Conservation (phyloP, 2,113 vertebrate genomes). For the Piaya cayana region DNA sequence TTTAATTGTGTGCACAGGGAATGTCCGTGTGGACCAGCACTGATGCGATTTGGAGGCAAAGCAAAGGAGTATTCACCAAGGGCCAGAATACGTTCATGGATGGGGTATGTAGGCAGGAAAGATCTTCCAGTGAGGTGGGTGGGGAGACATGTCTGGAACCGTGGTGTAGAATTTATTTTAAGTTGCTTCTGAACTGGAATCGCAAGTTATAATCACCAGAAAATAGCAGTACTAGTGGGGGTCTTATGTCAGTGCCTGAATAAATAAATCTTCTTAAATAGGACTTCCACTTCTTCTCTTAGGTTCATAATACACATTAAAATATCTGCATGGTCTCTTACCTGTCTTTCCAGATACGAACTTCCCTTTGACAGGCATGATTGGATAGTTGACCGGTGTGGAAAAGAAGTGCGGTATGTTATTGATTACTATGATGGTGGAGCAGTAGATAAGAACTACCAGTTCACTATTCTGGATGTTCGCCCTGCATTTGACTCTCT, state of each 20-base stretch:
- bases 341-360: conserved; percentile 82
- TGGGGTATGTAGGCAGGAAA: conserved; percentile 83
- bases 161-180: neutral
- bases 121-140: neutral
- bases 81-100: conserved; percentile 91
- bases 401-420: conserved; percentile 90
- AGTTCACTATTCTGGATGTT: conserved; percentile 93
- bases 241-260: neutral
- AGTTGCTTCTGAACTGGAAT: neutral
- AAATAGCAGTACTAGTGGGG: neutral
- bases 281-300: neutral
- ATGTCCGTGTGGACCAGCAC: conserved; percentile 89
- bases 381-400: conserved; percentile 94
- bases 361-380: conserved; percentile 94
- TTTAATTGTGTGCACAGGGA: conserved; percentile 78
- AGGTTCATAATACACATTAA: neutral
- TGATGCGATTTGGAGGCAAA: conserved; percentile 93
- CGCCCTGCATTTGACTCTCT: conserved; percentile 91
- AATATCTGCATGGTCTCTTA: fast-evolving
- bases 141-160: neutral
- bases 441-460: conserved; percentile 83
- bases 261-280: neutral
- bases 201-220: neutral
- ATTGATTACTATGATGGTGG: conserved; percentile 97
- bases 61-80: conserved; percentile 91